Base-by-base conservation (phyloP, 2,797 vertebrate species). In the Oryzias sinensis region DNA sequence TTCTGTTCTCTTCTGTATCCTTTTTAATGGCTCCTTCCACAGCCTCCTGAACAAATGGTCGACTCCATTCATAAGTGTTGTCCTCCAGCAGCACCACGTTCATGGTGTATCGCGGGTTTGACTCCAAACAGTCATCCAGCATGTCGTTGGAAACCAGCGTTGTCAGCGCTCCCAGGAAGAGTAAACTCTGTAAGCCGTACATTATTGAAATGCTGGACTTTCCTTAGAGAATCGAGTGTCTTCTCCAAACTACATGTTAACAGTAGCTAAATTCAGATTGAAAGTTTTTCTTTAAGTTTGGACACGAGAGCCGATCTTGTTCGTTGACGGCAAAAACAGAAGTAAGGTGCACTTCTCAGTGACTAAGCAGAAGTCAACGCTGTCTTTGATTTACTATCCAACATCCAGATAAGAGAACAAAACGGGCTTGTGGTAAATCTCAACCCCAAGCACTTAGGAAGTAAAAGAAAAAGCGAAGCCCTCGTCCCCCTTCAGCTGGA, bases 61-160 rank as follows among this genome's bases (percentile, higher is more conserved):
- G 49, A 41, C 85, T 84, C 84, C 91, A 90, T 18, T 70, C 79
- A 6, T 93, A 93, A 11, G 79, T 87, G 1, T 83, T 80, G 78
- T 95, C 94, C 75, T 95, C 93, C 90, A 97, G 89, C 48, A 97
- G 89, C 62, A 97, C 93, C 11, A 97, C 92, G 2, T 94, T 96
- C 69, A 98, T 91, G 37, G 74, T 70, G 9, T 90, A 93, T 1
- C 0, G 72, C 0, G 0, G 64, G 0, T 76, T 69, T 1, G 43
- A 47, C 0, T 0, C 6, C 50, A 88, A 56, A 44, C 83, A 88
- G 0, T 80, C 37, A 2, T 85, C 75, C 49, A 92, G 70, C 41
- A 83, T 72, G n/a, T 71, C 43, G 55, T 80, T 80, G 24, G 40
- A 59, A 0, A 53, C 53, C 59, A 42, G 24, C 25, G 53, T 25